A percentile compares a stretch with the other conserved stretches of the same genome.
phyloP scores from a whole-genome alignment of 2,888 invertebrate species.

The Gymnoscelis rufifasciata region DNA sequence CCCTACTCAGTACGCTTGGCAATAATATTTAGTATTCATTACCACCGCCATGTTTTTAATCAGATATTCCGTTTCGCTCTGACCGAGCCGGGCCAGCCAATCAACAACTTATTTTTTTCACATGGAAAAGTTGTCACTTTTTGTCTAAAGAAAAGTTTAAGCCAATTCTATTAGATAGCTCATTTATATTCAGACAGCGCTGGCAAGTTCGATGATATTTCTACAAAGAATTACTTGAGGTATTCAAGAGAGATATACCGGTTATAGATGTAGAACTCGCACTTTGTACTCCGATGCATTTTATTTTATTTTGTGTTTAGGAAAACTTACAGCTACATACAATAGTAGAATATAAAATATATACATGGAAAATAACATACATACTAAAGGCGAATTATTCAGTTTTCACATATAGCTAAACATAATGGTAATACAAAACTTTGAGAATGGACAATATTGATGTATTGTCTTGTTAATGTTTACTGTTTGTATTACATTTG shows the following conservation, averaged over 20 bases:
- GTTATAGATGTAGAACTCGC: not conserved
- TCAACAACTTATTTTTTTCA: conserved; percentile 43
- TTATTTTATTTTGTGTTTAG: too few relatives aligned
- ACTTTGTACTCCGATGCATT: not conserved
- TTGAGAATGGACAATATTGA: too few relatives aligned
- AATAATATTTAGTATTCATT: too few relatives aligned
- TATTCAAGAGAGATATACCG: conserved; percentile 11
- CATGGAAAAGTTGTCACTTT: conserved; percentile 42
- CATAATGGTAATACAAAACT: too few relatives aligned
- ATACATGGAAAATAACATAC: too few relatives aligned
- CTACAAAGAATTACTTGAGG: conserved; percentile 33
- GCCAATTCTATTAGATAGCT: conserved; percentile 53
- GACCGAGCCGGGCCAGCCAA: conserved; percentile 24
- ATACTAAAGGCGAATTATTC: too few relatives aligned
- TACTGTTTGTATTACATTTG: too few relatives aligned
- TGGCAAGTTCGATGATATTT: conserved; percentile 42
- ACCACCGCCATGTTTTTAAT: conserved; percentile 5
- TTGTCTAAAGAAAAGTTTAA: conserved; percentile 49
- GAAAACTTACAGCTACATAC: too few relatives aligned
- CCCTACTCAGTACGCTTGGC: too few relatives aligned
- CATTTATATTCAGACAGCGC: conserved; percentile 51
- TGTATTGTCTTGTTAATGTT: too few relatives aligned
- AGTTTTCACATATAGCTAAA: too few relatives aligned
- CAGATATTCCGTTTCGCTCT: conserved; percentile 10
- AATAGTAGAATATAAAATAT: too few relatives aligned